Evolutionary conservation across 2,113 vertebrate genomes (phyloP).

Genomic region (Calypte anna): DNA sequence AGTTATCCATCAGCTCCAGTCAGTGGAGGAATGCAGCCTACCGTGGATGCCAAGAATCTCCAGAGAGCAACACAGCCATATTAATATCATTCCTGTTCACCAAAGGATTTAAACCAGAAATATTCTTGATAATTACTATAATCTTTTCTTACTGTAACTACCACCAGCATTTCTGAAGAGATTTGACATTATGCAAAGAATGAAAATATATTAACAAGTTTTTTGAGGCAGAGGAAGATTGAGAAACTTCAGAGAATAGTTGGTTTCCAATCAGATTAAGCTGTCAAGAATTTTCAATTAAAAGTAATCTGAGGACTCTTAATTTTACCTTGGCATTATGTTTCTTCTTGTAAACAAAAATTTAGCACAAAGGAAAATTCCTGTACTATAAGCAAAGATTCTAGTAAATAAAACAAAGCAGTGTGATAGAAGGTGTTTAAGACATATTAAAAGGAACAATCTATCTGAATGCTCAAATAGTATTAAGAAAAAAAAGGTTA

Average conservation of each 20-base stretch:
- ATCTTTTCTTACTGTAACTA: background rate
- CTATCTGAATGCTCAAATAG: background rate
- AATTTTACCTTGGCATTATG: background rate
- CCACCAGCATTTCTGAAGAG: background rate
- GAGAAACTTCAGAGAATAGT: background rate
- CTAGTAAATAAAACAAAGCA: background rate
- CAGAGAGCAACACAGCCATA: background rate
- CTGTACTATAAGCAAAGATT: background rate
- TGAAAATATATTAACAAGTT: background rate
- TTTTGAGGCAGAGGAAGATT: background rate
- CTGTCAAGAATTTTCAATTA: background rate
- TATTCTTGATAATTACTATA: background rate
- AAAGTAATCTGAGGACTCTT: background rate
- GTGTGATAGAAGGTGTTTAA: background rate
- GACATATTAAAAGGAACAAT: background rate
- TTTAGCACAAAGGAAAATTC: background rate
- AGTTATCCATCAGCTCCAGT: background rate
- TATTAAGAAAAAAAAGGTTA: background rate
- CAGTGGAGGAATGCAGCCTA: background rate
- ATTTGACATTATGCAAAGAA: background rate
- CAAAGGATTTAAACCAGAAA: background rate
- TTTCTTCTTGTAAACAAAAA: constrained; percentile 14
- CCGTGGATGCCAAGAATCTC: background rate
- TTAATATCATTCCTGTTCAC: background rate
- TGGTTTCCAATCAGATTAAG: background rate